Evolutionary conservation across 2,888 invertebrate species (phyloP).

Genomic region (Drosophila atripex): DNA sequence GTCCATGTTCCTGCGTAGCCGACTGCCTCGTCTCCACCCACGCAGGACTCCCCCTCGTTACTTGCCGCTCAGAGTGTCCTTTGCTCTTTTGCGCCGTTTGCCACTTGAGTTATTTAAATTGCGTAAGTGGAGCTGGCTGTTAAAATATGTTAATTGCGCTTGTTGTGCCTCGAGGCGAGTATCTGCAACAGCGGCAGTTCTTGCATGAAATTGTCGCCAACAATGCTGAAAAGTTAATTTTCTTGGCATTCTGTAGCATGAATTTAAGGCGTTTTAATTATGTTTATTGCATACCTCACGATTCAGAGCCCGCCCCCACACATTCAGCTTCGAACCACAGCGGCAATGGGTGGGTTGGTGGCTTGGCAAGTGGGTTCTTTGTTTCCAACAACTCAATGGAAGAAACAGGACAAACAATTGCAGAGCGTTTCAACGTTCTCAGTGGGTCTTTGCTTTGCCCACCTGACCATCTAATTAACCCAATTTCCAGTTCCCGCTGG

Average conservation of each 20-base stretch:
- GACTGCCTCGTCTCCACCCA: neutral
- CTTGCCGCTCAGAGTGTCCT: conserved; percentile 57
- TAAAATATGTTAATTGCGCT: conserved; percentile 77
- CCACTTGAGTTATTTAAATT: conserved; percentile 78
- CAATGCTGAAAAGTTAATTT: conserved; percentile 77
- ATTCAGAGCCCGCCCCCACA: conserved; percentile 7
- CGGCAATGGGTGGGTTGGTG: neutral
- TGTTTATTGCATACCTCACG: conserved; percentile 61
- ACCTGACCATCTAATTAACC: conserved; percentile 32
- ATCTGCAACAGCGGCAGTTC: conserved; percentile 39
- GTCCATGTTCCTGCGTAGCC: conserved; percentile 24
- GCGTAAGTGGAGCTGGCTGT: conserved; percentile 55
- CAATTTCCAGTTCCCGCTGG: conserved; percentile 4
- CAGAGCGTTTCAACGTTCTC: conserved; percentile 2
- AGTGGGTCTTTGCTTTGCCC: neutral
- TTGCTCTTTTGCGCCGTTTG: conserved; percentile 60
- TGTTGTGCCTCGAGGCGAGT: conserved; percentile 44
- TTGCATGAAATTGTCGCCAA: conserved; percentile 64
- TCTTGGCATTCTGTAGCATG: conserved; percentile 56
- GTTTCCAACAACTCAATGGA: neutral
- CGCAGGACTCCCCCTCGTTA: neutral
- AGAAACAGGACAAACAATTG: neutral
- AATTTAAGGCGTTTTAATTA: conserved; percentile 74
- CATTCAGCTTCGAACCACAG: neutral
- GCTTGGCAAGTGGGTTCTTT: neutral